phyloP scores from a whole-genome alignment of 1,140 invertebrate genomes.

The Drosophila serrata region DNA sequence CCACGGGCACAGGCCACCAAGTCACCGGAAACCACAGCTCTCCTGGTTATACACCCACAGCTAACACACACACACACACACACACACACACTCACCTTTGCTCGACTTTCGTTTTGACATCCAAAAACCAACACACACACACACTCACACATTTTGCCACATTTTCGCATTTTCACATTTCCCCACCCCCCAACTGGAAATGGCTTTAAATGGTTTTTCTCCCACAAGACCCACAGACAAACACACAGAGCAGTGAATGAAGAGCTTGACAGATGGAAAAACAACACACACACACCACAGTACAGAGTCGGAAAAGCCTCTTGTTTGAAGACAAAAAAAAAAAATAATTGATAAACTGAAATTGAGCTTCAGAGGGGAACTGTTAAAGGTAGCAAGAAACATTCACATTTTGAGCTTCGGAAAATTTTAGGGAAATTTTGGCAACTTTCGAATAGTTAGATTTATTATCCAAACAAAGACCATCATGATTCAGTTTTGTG shows the following conservation, averaged over 20 bases:
- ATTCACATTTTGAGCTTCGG: not conserved
- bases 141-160: conserved; percentile 9
- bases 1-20: conserved; percentile 12
- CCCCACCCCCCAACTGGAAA: conserved; percentile 22
- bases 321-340: not conserved
- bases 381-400: not conserved
- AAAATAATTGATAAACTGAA: not conserved
- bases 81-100: conserved; percentile 4
- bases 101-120: conserved; percentile 31
- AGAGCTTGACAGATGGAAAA: conserved; percentile 51
- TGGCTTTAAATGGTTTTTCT: conserved; percentile 68
- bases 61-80: not conserved
- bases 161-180: conserved; percentile 2
- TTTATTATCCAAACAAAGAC: too few species aligned
- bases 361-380: not conserved
- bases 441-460: not conserved
- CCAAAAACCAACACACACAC: conserved; percentile 9
- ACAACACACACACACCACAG: conserved; percentile 8
- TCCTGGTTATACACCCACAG: conserved; percentile 18
- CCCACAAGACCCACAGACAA: conserved; percentile 42
- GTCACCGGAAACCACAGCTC: conserved; percentile 28
- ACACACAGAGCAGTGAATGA: conserved; percentile 51
- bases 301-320: conserved; percentile 11
- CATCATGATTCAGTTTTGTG: too few species aligned
- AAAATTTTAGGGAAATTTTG: not conserved